Evolutionary conservation across 2,888 invertebrate species (phyloP), one percentile per base, ranked within the genome.

Genomic region (Margaritifera margaritifera): DNA sequence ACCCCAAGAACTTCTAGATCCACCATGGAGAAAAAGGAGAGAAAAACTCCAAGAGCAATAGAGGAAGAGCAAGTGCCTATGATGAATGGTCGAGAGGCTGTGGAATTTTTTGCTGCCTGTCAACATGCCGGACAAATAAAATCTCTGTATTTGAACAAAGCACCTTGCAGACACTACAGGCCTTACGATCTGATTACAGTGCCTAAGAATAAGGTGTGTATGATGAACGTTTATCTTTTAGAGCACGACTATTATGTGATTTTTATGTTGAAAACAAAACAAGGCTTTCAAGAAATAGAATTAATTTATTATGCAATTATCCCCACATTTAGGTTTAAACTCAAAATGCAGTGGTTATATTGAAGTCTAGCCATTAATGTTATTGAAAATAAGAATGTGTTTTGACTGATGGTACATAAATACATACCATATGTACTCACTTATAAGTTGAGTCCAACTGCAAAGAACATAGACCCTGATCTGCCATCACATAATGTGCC

Each of bases 131-230:
- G 88, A n/a, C 80, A 87, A 68, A 86, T 88, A 61, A 82, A 86
- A 75, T 86, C 85, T 22, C 75, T 88, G 64, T 87, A 86, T 76
- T 86, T 89, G 70, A 89, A 89, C 74, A 72, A 79, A 54, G 79
- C 85, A 0, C 81, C 84, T 15, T 82, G 78, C 27, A 76, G 80
- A 64, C 84, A 86, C 66, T 89, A 81, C 78, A 64, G 77, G 42
- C 89, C 89, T 0, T 89, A 89, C 74, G 86, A 89, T 66, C 78
- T 89, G 6, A 79, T 86, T 11, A 85, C 86, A 62, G 87, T 87
- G 2, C 82, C 84, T 15, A 85, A 87, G 72, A 80, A 85, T 64
- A 88, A 88, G 84, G 89, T 88, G 74, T 15, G 68, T 63, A 25
- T 50, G 11, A 42, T 42, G 42, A 42, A 42, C 11, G 15, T 42